These are phyloP conservation scores for Perognathus longimembris DNA, from an alignment of 2,113 vertebrate genomes.

Conservation along the genomic window DNA sequence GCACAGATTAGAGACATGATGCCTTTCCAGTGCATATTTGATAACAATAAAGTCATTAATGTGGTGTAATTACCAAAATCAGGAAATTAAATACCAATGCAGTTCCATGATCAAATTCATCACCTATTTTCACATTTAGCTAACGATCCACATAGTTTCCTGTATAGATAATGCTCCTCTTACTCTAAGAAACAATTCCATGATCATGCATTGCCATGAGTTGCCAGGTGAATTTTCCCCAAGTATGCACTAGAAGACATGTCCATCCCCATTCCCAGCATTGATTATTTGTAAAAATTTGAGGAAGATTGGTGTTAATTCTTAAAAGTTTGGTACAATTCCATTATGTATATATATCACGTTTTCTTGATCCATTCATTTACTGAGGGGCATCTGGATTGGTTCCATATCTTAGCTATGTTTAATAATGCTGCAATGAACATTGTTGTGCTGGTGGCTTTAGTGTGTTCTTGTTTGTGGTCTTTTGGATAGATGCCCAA, in stretches of 20 bases:
- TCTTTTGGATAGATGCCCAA: too few relatives aligned
- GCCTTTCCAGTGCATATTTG: neutral
- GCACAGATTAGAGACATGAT: neutral
- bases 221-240: neutral
- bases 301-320: neutral
- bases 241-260: too few relatives aligned
- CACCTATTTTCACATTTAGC: constrained; percentile 18
- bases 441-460: too few relatives aligned
- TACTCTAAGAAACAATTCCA: neutral
- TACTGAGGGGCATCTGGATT: too few relatives aligned
- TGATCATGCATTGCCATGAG: neutral
- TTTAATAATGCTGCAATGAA: too few relatives aligned
- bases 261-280: too few relatives aligned
- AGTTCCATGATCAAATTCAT: neutral
- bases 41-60: neutral
- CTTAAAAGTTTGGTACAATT: too few relatives aligned
- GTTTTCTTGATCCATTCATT: too few relatives aligned
- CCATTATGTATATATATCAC: too few relatives aligned
- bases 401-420: too few relatives aligned
- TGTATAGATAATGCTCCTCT: constrained; percentile 1
- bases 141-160: neutral
- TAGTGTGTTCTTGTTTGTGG: too few relatives aligned
- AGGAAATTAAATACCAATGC: neutral
- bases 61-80: neutral
- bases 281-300: neutral